Evolutionary conservation across 2,113 vertebrate species (phyloP), one percentile per base, ranked within the genome.

Genomic region (Anarhynchus alexandrinus): DNA sequence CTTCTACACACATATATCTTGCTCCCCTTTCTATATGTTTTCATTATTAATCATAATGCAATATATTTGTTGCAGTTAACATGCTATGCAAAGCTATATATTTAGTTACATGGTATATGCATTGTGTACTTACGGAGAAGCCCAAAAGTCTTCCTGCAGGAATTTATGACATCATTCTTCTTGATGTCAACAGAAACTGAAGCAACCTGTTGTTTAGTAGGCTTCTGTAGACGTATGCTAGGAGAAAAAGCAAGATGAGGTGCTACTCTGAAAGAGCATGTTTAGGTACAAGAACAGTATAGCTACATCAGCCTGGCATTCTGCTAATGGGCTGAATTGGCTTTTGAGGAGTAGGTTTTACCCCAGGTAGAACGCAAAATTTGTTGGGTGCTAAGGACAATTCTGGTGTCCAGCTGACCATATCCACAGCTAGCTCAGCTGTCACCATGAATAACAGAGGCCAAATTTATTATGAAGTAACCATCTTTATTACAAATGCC

Each of bases 391-490:
- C 19, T 61, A 29, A 38, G 67, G 23, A 47, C 11, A 34, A 34
- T n/a, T 71, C 22, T 0, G 0, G 4, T 26, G 51, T 57, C 7
- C 15, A 82, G 34, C 8, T 1, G 12, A 36, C 16, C 7, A 36
- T 57, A 77, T 52, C n/a, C 43, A 47, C 29, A 88, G 12, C 23
- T 52, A 79, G 4, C 14, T 67, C 47, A 51, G 15, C 2, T 55
- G 36, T 29, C 58, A 42, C 27, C 6, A 15, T 5, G 38, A 42
- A 72, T 14, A 62, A 62, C 6, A 70, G 11, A 52, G 32, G 19
- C 1, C 47, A 64, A 55, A 82, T 34, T 40, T 76, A 11, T 47
- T 76, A 72, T 22, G 12, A 80, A 59, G 19, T 32, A 70, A 66
- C 14, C 3, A 43, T 34, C 14, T 12, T 74, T 49, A 36, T 54